Conservation (phyloP, 2,113 vertebrate genomes). For the Cheirogaleus medius region DNA sequence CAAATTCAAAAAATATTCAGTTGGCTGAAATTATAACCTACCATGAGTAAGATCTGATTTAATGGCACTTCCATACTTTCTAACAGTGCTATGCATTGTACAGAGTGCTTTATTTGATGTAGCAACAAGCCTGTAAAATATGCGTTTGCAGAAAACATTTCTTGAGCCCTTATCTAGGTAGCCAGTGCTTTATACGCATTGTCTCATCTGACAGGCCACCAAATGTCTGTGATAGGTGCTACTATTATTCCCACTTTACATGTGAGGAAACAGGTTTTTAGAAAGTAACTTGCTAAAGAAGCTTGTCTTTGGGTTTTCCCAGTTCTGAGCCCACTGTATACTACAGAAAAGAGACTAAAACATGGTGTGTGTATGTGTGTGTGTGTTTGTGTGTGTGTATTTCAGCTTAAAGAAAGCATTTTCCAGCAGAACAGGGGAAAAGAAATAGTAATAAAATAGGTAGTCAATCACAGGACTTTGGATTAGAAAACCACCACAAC, state of each 20-base stretch:
- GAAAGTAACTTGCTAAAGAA: background rate
- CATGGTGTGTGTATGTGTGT: background rate
- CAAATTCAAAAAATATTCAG: background rate
- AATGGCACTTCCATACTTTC: background rate
- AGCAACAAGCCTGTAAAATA: background rate
- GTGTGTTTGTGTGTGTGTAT: background rate
- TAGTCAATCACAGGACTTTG: background rate
- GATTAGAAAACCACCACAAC: background rate
- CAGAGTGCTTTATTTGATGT: background rate
- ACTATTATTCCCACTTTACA: background rate
- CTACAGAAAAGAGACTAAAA: background rate
- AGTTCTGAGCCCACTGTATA: background rate
- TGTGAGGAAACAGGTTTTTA: background rate
- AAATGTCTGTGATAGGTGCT: background rate
- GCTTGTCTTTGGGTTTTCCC: background rate
- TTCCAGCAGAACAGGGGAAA: background rate
- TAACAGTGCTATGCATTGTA: background rate
- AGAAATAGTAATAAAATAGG: background rate
- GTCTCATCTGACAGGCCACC: background rate
- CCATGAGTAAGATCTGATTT: background rate
- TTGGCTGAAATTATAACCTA: background rate
- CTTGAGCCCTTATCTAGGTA: background rate
- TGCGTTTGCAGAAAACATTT: background rate
- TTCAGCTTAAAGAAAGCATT: background rate
- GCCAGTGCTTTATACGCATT: background rate